Conservation (phyloP, 2,113 vertebrate species). For the Diphyllodes magnificus region DNA sequence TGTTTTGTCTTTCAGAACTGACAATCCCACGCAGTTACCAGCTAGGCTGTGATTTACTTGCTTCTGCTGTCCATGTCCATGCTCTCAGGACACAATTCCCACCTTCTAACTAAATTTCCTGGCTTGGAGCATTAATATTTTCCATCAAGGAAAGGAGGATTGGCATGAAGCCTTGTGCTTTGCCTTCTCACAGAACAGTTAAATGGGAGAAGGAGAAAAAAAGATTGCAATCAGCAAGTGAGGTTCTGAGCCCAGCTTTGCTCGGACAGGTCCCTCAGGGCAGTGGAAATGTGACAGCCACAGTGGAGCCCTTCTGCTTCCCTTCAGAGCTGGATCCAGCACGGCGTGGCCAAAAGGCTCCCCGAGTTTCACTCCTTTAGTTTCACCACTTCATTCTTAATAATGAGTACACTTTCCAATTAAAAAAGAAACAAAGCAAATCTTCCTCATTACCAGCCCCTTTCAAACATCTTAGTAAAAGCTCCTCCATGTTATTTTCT, state of each 20-base stretch:
- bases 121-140: background rate
- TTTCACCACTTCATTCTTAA: background rate
- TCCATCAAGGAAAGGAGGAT: background rate
- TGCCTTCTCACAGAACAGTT: background rate
- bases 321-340: background rate
- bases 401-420: background rate
- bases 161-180: background rate
- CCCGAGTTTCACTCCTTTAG: background rate
- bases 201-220: background rate
- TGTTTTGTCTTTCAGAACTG: background rate
- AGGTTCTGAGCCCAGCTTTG: background rate
- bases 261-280: background rate
- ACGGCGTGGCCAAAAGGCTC: background rate
- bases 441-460: accelerated
- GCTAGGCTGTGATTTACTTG: background rate
- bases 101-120: background rate
- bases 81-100: background rate
- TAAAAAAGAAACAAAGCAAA: background rate
- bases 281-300: background rate
- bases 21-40: background rate
- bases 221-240: background rate
- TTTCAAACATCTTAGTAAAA: background rate
- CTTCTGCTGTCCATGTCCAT: background rate
- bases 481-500: background rate
- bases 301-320: background rate